Base-by-base conservation (phyloP, 2,113 vertebrate species). In the Perca fluviatilis region DNA sequence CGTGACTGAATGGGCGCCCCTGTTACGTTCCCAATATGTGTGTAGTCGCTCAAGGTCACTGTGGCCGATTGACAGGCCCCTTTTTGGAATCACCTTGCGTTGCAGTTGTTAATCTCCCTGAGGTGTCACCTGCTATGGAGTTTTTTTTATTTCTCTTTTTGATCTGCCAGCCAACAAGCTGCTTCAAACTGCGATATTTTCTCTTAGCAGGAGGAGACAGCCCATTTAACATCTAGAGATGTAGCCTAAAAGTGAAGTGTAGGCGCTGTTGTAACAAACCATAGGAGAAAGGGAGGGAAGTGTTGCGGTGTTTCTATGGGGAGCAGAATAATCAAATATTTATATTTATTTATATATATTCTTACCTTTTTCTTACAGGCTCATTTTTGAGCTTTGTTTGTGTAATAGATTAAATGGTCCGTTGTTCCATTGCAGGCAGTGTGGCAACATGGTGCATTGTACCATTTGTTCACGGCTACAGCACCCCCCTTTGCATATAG, bases 151-250 rank as follows among this genome's bases (percentile, higher is more conserved):
- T 89, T 80, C 68, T 79, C 79, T 92, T 92, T 91, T 88, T 66
- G 79, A 88, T 86, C 74, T 84, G 86, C 90, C 91, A 92, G 88
- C 87, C 88, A 90, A 91, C 91, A 90, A 87, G 86, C 89, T 80
- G 91, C 81, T 91, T 93, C 86, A 93, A 92, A 89, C 87, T 86
- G 88, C 88, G 88, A 83, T 91, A 90, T 92, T 91, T 93, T 92
- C 84, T 88, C 80, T 90, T 93, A 88, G 90, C 90, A 90, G 91
- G 77, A 84, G 77, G 80, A 90, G 88, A 90, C 85, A 68, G 86
- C 67, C 72, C 71, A 79, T 93, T 89, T 89, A 91, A 89, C 91
- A 86, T 83, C 69, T 60, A 84, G 86, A 77, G 70, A 84, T 80
- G 82, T 62, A 69, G 79, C 74, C 67, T 56, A 8, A 56, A 30